These are phyloP conservation scores for Peromyscus attwateri DNA, from an alignment of 2,797 vertebrate genomes.

Conservation along the genomic window DNA sequence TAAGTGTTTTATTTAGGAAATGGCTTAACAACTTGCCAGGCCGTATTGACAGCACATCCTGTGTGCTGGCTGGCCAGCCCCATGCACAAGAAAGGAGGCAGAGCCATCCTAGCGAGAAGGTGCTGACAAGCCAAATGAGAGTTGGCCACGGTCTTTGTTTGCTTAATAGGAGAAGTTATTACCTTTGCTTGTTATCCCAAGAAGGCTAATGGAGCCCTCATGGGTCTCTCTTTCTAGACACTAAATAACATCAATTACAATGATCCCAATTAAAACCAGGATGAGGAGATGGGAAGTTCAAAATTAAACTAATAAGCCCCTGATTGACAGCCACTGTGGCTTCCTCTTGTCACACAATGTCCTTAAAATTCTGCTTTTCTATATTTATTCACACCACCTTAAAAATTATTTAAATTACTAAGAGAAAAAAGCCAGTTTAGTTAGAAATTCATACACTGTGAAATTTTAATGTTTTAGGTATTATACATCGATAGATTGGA, in stretches of 20 bases:
- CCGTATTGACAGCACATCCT: conserved; percentile 54
- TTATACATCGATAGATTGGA: not conserved
- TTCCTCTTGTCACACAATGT: not conserved
- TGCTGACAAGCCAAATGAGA: conserved; percentile 79
- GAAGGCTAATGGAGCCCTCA: conserved; percentile 70
- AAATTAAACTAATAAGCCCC: conserved; percentile 67
- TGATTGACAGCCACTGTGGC: conserved; percentile 36
- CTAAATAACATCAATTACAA: conserved; percentile 73
- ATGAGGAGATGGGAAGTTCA: conserved; percentile 12
- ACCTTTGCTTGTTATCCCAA: conserved; percentile 75
- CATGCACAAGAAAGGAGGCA: conserved; percentile 46
- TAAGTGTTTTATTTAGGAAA: conserved; percentile 66
- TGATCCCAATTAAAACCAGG: conserved; percentile 70
- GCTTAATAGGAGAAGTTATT: conserved; percentile 80
- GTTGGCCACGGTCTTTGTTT: conserved; percentile 75
- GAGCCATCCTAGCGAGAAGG: conserved; percentile 50
- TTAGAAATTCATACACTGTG: not conserved
- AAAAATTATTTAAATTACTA: not conserved
- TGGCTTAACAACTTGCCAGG: conserved; percentile 69
- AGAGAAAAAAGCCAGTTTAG: not conserved
- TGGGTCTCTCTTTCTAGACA: conserved; percentile 63
- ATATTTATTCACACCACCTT: not conserved
- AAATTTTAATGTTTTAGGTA: not conserved
- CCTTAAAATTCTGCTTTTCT: conserved; percentile 48
- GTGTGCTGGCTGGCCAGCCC: conserved; percentile 55